phyloP scores from a whole-genome alignment of 2,797 vertebrate species.

The Chelon labrosus region DNA sequence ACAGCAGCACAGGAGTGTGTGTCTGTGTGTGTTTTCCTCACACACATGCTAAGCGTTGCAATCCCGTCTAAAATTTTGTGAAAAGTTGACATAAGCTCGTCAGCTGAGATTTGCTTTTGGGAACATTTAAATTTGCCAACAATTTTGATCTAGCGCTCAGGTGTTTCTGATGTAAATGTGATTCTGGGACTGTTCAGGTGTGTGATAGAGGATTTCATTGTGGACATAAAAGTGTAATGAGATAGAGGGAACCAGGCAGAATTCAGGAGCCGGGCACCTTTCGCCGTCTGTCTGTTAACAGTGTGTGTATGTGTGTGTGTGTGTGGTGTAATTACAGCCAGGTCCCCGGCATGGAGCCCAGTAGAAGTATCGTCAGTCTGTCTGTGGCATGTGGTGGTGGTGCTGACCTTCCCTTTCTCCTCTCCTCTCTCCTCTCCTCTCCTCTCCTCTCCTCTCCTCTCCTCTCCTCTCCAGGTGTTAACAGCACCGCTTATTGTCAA shows the following conservation, averaged over 20 bases:
- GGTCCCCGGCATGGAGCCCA: slow-evolving; percentile 80
- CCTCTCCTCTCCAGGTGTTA: slow-evolving; percentile 58
- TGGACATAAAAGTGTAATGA: slow-evolving; percentile 48
- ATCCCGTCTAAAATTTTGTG: not conserved
- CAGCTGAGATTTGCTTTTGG: not conserved
- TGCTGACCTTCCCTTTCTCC: slow-evolving; percentile 75
- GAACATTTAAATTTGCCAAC: not conserved
- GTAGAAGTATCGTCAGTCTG: slow-evolving; percentile 84
- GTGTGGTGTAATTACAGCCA: slow-evolving; percentile 82
- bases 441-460: not conserved
- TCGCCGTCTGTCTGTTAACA: slow-evolving; percentile 66
- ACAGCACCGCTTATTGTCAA: slow-evolving; percentile 55
- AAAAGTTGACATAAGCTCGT: not conserved
- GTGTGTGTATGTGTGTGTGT: slow-evolving; percentile 48
- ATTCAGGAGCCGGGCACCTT: slow-evolving; percentile 62
- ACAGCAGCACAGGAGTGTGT: not conserved
- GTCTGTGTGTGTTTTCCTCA: too few species aligned
- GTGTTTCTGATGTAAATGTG: not conserved
- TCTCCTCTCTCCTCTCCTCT: slow-evolving; percentile 21
- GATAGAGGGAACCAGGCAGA: slow-evolving; percentile 42
- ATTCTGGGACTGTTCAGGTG: slow-evolving; percentile 32
- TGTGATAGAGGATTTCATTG: slow-evolving; percentile 37
- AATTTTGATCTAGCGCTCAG: not conserved
- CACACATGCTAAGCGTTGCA: not conserved
- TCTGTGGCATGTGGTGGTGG: slow-evolving; percentile 83